phyloP scores from a whole-genome alignment of 1,140 invertebrate species.

The Ctenoplectra terminalis region DNA sequence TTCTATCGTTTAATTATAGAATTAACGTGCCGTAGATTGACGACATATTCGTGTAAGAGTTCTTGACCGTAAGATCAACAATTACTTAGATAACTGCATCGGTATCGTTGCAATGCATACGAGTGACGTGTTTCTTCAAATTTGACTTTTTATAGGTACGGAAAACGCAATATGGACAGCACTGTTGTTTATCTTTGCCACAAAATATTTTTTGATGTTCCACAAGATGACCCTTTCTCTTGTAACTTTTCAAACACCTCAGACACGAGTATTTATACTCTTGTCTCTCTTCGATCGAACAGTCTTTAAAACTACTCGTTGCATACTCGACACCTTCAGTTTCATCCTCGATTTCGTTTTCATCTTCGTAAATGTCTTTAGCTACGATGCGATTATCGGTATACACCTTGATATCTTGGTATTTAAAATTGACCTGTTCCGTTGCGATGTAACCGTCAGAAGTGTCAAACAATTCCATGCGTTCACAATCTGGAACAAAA shows the following conservation, averaged over 20 bases:
- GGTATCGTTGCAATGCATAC: not conserved
- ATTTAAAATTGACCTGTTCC: not conserved
- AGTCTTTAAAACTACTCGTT: not conserved
- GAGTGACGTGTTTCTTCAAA: not conserved
- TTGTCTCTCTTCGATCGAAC: not conserved
- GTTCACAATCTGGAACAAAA: slow-evolving; percentile 16
- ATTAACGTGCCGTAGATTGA: not conserved
- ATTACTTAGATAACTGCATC: not conserved
- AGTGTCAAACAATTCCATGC: not conserved
- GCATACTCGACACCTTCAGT: not conserved
- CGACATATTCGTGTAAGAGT: too few species aligned
- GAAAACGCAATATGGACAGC: not conserved
- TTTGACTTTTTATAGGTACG: slow-evolving; percentile 21
- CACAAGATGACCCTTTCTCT: slow-evolving; percentile 1
- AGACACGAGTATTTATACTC: slow-evolving; percentile 1
- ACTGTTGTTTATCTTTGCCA: slow-evolving; percentile 6
- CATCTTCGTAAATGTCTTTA: not conserved
- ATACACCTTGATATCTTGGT: not conserved
- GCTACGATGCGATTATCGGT: not conserved
- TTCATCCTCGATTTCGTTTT: not conserved
- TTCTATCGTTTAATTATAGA: not conserved
- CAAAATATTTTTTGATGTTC: slow-evolving; percentile 25
- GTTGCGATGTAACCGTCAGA: not conserved
- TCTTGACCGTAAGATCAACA: not conserved
- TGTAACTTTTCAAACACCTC: slow-evolving; percentile 6